Base-by-base conservation (phyloP, 1,140 invertebrate species). In the Papilio machaon region DNA sequence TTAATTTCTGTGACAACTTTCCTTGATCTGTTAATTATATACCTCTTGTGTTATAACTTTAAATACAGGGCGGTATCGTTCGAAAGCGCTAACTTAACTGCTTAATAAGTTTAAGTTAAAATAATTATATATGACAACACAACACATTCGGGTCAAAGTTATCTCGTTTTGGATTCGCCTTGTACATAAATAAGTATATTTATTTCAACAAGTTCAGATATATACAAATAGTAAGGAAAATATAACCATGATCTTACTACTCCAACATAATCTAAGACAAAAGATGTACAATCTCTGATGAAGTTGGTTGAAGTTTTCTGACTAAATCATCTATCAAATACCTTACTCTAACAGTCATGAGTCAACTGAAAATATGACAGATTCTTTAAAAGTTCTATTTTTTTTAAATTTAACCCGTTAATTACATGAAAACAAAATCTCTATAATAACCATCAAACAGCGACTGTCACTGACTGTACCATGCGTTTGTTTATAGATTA, bases 71-170 rank as follows among this genome's bases (percentile, higher is more conserved):
- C 64, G 64, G 30, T 70, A 11, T 11, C 8, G 30, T 38, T 17
- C 64, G 64, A 35, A 70, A 70, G 30, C 30, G 30, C 19, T 67
- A 30, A 30, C 23, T 70, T 70, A 70, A 70, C 30, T 35, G 17
- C 64, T 70, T 70, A 64, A 64, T 64, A 64, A 64, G 60, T 58
- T 58, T 70, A 70, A 70, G 11, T 35, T 70, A 30, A 64, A 70
- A 54, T 54, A 54, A 70, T 70, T 70, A 70, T 13, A 70, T 11
- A 70, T 23, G 19, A 60, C 64, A 35, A 38, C 64, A 38, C 64
- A 15, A 35, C 64, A 11, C 15, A 70, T 35, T 70, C 35, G 13
- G 64, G 64, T 70, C 64, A 70, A 35, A 15, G 64, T 35, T 70
- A 35, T 70, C 10, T 35, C 13, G 30, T 15, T 70, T 15, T 10